Conservation (phyloP, 2,888 invertebrate genomes). For the Terebella lapidaria region DNA sequence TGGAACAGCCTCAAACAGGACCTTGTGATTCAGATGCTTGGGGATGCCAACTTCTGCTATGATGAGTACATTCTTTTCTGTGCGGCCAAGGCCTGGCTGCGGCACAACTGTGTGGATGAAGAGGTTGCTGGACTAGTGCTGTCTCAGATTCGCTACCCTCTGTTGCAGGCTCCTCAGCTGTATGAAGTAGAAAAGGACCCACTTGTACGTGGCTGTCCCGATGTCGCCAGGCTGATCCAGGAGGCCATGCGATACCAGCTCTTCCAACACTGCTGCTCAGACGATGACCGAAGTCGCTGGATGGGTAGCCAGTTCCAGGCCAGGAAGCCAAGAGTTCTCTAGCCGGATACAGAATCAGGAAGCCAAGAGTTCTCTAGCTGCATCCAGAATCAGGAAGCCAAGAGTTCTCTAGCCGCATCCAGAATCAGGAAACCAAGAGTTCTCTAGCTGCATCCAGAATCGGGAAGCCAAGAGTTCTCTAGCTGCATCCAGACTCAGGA, state of each 20-base stretch:
- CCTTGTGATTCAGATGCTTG: slow-evolving; percentile 18
- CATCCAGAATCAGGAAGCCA: too few species aligned
- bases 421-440: too few species aligned
- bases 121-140: slow-evolving; percentile 7
- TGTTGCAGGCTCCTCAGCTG: slow-evolving; percentile 15
- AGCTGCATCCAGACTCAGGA: too few species aligned
- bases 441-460: too few species aligned
- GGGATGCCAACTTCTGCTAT: slow-evolving; percentile 20
- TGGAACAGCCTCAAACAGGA: slow-evolving; percentile 21
- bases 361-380: too few species aligned
- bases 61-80: slow-evolving; percentile 20
- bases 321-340: background rate
- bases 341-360: too few species aligned
- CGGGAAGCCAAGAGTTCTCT: too few species aligned
- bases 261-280: slow-evolving; percentile 11
- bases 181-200: slow-evolving; percentile 20
- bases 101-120: background rate
- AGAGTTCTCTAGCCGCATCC: too few species aligned
- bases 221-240: slow-evolving; percentile 6
- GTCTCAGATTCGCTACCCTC: slow-evolving; percentile 18
- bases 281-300: slow-evolving; percentile 16
- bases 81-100: slow-evolving; percentile 21
- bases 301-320: slow-evolving; percentile 14
- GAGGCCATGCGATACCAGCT: slow-evolving; percentile 22
- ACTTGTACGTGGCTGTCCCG: slow-evolving; percentile 7